Base-by-base conservation (phyloP, 1,140 invertebrate genomes). In the Drosophila mojavensis region DNA sequence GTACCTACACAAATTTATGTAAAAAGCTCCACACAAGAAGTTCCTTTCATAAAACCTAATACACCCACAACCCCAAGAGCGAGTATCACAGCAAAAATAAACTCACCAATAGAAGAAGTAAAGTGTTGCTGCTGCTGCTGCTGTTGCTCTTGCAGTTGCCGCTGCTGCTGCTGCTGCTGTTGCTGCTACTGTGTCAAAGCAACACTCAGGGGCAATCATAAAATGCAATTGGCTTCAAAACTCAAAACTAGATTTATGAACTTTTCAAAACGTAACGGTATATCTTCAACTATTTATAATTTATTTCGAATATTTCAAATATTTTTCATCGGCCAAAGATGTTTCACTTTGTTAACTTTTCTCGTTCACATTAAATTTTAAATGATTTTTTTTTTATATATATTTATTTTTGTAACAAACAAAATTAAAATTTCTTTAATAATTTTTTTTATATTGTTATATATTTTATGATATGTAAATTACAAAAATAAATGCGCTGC, bases 151-250 rank as follows among this genome's bases (percentile, higher is more conserved):
- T 28, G 41, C 30, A 55, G 58, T 28, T 45, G 41, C 6, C 26
- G 43, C 10, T 20, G 30, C 3, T 66, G 73, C 41, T 75, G 65
- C 61, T 55, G 64, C 28, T 77, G 67, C 47, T 74, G 73, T 33
- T 80, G 71, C 36, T 64, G 61, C 36, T 53, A 24, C 41, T 41
- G 69, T 79, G 73, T 74, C 58, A 67, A 73, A 73, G 73, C 59
- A 65, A 56, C 75, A 82, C 79, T 81, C 83, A 70, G 67, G 60
- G 82, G 84, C 80, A 89, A 88, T 89, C 84, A 88, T 88, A 88
- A 88, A 88, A 88, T 88, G 84, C 84, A 88, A 89, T 89, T 89
- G 84, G 84, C 81, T 80, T 88, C 63, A 61, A 68, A 68, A 77
- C 69, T 80, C 69, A 7, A 39, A 78, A 79, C 80, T 84, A 89